Evolutionary conservation across 2,113 vertebrate genomes (phyloP), one percentile per base, ranked within the genome.

Genomic region (Copsychus sechellarum): DNA sequence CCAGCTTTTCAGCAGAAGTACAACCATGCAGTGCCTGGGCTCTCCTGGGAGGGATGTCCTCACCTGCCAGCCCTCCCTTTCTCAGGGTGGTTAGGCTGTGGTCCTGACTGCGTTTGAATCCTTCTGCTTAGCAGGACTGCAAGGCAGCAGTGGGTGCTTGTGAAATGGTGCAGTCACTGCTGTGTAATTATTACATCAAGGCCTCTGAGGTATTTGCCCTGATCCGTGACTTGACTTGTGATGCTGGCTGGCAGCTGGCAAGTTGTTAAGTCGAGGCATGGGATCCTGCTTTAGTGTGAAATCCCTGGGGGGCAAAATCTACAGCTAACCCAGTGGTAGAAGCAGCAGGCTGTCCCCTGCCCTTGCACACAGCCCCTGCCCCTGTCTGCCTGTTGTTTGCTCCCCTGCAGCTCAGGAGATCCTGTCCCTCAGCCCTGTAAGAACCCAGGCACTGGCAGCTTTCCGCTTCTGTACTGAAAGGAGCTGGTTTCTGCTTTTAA

Each of bases 151-250:
- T 14, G 57, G 60, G 19, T 19, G 14, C 53, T 43, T 4, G 6
- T 56, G 74, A 23, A 74, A 18, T 12, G 42, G 7, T 78, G 56
- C 45, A 18, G 66, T 62, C 34, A 9, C 29, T 43, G 48, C 66
- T 36, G 2, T 69, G 60, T 90, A 90, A 86, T 86, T n/a, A 88
- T 82, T 90, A 64, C 76, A 64, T 25, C n/a, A 5, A 40, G n/a
- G 45, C 47, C 62, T 67, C 51, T 36, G 2, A 77, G n/a, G 36
- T 76, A 53, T 88, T 88, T 83, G 50, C 40, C 50, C 28, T 36
- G 16, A 13, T 72, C 83, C 5, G 20, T 93, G 96, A 93, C 83
- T 77, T 77, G 86, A 62, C 70, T 94, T 16, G 40, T 67, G 86
- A 90, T 90, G 65, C 57, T 67, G 58, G 6, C 61, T 2, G 3